These are phyloP conservation scores for Hirtodrosophila duncani DNA, from an alignment of 2,888 invertebrate species.

Conservation along the genomic window DNA sequence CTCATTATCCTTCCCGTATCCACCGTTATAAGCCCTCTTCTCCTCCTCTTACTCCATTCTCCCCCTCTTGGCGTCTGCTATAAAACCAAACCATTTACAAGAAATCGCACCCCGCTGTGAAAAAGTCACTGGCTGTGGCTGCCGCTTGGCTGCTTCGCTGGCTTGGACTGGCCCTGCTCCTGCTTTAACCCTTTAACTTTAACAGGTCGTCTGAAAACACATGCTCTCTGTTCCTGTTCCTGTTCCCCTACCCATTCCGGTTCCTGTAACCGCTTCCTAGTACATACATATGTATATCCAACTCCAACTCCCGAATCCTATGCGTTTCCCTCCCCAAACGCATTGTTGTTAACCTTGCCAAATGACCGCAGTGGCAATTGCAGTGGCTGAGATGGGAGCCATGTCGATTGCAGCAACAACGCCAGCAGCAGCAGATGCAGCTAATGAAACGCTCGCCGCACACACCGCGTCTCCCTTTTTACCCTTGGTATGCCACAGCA, in stretches of 20 bases:
- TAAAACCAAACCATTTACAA: too few relatives aligned
- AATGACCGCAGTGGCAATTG: conserved; percentile 50
- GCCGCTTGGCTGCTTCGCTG: too few relatives aligned
- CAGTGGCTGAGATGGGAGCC: too few relatives aligned
- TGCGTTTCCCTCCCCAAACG: conserved; percentile 5
- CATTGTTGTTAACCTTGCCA: conserved; percentile 51
- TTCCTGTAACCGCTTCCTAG: conserved; percentile 12
- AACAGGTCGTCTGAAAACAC: background rate
- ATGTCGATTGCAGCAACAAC: background rate
- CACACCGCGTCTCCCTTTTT: conserved; percentile 5
- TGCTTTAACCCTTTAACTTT: too few relatives aligned
- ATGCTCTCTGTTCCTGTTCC: background rate
- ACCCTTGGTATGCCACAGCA: conserved; percentile 40
- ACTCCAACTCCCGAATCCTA: background rate
- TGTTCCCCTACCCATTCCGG: too few relatives aligned
- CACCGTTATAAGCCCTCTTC: too few relatives aligned
- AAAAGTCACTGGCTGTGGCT: conserved; percentile 39
- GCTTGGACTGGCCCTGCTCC: conserved; percentile 16
- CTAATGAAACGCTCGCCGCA: conserved; percentile 50
- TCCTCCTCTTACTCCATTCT: too few relatives aligned
- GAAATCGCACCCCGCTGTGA: conserved; percentile 21
- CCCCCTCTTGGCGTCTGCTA: background rate
- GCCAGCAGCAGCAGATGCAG: conserved; percentile 47
- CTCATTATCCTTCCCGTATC: too few relatives aligned
- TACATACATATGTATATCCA: conserved; percentile 7